Conservation (phyloP, 2,113 vertebrate species). For the Hystrix brachyura region DNA sequence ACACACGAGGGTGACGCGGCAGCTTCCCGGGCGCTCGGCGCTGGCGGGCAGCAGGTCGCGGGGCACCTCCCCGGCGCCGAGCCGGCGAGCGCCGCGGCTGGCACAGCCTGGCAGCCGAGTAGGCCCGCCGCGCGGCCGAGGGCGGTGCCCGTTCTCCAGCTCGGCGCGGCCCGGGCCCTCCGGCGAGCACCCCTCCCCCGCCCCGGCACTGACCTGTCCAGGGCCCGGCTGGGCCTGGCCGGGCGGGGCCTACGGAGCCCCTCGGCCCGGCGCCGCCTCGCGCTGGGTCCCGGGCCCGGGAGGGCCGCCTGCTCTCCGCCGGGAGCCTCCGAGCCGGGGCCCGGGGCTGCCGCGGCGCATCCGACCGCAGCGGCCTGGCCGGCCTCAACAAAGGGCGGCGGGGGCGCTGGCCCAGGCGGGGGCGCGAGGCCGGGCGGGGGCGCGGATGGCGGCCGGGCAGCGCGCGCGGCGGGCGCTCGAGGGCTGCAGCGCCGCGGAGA, state of each 20-base stretch:
- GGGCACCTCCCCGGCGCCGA: constrained; percentile 61
- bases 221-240: constrained; percentile 83
- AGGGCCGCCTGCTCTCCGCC: constrained; percentile 78
- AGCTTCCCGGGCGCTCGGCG: neutral
- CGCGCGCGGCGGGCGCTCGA: constrained; percentile 74
- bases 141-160: constrained; percentile 73
- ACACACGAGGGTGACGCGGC: constrained; percentile 50
- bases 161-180: neutral
- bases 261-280: constrained; percentile 80
- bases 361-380: constrained; percentile 75
- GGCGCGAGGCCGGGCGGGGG: constrained; percentile 66
- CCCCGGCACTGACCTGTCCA: constrained; percentile 84
- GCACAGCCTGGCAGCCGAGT: constrained; percentile 70
- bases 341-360: constrained; percentile 82
- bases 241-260: constrained; percentile 81
- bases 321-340: constrained; percentile 84
- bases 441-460: constrained; percentile 58
- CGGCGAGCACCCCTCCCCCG: constrained; percentile 75
- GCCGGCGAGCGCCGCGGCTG: constrained; percentile 63
- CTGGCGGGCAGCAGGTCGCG: neutral
- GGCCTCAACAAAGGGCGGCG: constrained; percentile 79
- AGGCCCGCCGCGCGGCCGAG: constrained; percentile 72
- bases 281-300: constrained; percentile 76
- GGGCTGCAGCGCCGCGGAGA: constrained; percentile 77
- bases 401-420: constrained; percentile 53